Evolutionary conservation across 23 tunicate genomes (phyloP).

Genomic region (Oikopleura dioica): DNA sequence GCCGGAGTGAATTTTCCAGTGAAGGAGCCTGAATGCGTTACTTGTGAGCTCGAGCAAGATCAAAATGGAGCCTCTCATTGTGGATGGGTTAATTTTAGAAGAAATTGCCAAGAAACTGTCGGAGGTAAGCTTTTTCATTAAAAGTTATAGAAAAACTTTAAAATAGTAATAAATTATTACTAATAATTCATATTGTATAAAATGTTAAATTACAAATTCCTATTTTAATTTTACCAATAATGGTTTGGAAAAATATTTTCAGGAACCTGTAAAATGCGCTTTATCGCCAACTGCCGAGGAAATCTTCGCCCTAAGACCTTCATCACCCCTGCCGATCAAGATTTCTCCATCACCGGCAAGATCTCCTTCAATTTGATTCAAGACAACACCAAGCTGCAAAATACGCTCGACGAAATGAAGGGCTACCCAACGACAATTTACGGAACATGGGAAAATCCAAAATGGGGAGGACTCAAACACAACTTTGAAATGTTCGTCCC

Average conservation of each 20-base stretch:
- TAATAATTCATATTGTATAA: too few species aligned
- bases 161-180: too few species aligned
- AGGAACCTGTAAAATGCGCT: neutral
- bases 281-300: neutral
- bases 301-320: neutral
- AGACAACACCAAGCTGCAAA: conserved; percentile 21
- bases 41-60: conserved; percentile 14
- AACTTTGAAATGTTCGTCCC: conserved; percentile 52
- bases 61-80: neutral
- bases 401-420: neutral
- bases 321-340: neutral
- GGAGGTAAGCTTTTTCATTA: too few species aligned
- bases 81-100: neutral
- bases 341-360: neutral
- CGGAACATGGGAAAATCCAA: conserved; percentile 18
- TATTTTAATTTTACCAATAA: too few species aligned
- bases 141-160: too few species aligned
- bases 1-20: neutral
- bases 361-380: conserved; percentile 16
- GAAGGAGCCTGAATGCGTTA: conserved; percentile 22
- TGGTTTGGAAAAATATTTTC: too few species aligned
- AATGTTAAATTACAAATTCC: too few species aligned
- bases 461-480: conserved; percentile 19
- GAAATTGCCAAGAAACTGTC: neutral
- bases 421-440: conserved; percentile 12